Evolutionary conservation across 2,113 vertebrate genomes (phyloP).

Genomic region (Lepidiolamprologus cunningtoni): DNA sequence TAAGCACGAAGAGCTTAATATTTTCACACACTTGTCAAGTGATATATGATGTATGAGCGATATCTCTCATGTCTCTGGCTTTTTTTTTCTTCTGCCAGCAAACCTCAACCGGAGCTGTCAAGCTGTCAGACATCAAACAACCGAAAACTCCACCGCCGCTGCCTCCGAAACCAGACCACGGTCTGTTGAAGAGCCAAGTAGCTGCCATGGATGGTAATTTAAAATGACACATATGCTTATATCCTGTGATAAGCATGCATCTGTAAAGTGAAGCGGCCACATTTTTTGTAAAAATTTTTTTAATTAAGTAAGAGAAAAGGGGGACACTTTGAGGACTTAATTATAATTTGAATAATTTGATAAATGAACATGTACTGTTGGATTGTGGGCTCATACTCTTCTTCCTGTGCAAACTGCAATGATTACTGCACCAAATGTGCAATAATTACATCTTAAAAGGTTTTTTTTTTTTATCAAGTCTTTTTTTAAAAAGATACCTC

Average conservation of each 20-base stretch:
- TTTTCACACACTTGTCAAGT: not conserved
- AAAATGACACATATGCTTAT: not conserved
- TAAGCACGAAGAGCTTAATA: conserved; percentile 26
- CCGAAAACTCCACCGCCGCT: conserved; percentile 78
- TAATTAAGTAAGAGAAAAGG: not conserved
- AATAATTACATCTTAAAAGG: not conserved
- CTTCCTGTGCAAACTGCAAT: not conserved
- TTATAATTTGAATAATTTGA: not conserved
- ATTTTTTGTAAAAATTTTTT: not conserved
- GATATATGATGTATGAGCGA: not conserved
- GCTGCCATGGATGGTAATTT: conserved; percentile 75
- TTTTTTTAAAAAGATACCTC: not conserved
- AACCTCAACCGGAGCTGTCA: conserved; percentile 68
- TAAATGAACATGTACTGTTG: not conserved
- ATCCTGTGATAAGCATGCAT: not conserved
- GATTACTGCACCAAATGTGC: not conserved
- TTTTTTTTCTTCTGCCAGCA: not conserved
- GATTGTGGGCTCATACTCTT: not conserved
- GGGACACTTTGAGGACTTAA: not conserved
- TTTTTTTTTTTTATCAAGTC: not conserved
- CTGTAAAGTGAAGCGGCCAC: not conserved
- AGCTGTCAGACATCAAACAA: conserved; percentile 76
- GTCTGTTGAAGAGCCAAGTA: conserved; percentile 76
- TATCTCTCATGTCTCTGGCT: not conserved
- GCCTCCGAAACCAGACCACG: conserved; percentile 80